These are phyloP conservation scores for Thalassoma bifasciatum DNA, from an alignment of 2,113 vertebrate species.

Conservation along the genomic window DNA sequence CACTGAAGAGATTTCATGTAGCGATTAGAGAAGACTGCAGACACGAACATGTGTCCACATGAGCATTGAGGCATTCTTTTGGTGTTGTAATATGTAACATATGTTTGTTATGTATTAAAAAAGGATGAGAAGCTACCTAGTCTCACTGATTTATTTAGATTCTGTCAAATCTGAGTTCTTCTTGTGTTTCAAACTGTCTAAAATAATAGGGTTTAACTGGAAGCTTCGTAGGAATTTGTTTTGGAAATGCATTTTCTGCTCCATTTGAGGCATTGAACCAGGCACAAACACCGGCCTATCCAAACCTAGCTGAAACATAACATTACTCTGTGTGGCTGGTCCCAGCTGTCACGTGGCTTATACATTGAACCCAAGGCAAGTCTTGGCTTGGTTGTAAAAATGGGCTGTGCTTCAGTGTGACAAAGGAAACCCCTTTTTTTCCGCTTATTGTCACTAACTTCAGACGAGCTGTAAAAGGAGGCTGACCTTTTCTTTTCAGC, in stretches of 20 bases:
- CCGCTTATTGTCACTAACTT: constrained; percentile 22
- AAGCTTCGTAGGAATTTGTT: constrained; percentile 1
- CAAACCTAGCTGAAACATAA: not conserved
- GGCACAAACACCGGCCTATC: constrained; percentile 6
- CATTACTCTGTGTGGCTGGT: constrained; percentile 16
- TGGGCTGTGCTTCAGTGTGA: constrained; percentile 7
- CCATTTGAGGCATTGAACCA: constrained; percentile 1
- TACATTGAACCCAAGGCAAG: not conserved
- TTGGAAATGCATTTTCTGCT: constrained; percentile 29
- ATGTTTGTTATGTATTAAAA: constrained; percentile 76
- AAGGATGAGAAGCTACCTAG: constrained; percentile 41
- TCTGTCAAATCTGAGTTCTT: constrained; percentile 21
- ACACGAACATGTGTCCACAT: constrained; percentile 49
- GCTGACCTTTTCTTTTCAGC: not conserved
- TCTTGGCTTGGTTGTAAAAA: constrained; percentile 15
- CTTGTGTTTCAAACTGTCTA: not conserved
- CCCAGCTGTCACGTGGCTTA: constrained; percentile 15
- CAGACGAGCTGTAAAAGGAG: not conserved
- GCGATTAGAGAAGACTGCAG: constrained; percentile 45
- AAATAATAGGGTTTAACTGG: not conserved
- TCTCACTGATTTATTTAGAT: constrained; percentile 34
- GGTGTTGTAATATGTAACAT: constrained; percentile 63
- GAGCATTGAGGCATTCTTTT: constrained; percentile 69
- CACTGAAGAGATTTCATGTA: constrained; percentile 55
- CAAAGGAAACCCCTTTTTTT: constrained; percentile 23